phyloP scores from a whole-genome alignment of 2,113 vertebrate species.

The Sinocyclocheilus rhinocerous region DNA sequence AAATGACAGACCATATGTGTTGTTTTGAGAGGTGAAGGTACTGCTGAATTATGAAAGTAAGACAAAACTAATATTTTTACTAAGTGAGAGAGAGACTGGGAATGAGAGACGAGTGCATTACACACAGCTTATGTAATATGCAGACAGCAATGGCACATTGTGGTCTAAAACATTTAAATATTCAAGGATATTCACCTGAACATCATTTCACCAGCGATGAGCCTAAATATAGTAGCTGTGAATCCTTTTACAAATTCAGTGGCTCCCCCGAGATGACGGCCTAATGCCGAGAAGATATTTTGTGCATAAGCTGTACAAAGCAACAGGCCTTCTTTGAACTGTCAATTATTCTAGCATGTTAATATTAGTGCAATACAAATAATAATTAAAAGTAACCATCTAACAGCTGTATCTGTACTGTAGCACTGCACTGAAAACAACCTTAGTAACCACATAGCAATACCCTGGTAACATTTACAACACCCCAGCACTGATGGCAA shows the following conservation, averaged over 20 bases:
- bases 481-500: no score
- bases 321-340: neutral
- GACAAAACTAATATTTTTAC: constrained; percentile 37
- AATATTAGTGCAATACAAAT: neutral
- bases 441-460: neutral
- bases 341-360: neutral
- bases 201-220: constrained; percentile 10
- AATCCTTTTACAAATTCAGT: constrained; percentile 38
- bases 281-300: neutral
- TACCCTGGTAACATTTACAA: neutral
- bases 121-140: constrained; percentile 40
- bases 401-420: neutral
- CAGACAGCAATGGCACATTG: constrained; percentile 22
- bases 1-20: constrained; percentile 57
- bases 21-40: constrained; percentile 55
- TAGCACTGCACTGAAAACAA: neutral
- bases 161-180: constrained; percentile 41
- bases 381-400: neutral
- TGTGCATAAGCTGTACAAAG: constrained; percentile 14
- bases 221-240: constrained; percentile 22
- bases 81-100: constrained; percentile 22
- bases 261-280: neutral
- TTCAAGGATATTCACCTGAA: constrained; percentile 37
- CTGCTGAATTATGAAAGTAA: constrained; percentile 65
- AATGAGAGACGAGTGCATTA: constrained; percentile 10